Evolutionary conservation across 2,888 invertebrate species (phyloP), one percentile per base, ranked within the genome.

Genomic region (Tridacna gigas): DNA sequence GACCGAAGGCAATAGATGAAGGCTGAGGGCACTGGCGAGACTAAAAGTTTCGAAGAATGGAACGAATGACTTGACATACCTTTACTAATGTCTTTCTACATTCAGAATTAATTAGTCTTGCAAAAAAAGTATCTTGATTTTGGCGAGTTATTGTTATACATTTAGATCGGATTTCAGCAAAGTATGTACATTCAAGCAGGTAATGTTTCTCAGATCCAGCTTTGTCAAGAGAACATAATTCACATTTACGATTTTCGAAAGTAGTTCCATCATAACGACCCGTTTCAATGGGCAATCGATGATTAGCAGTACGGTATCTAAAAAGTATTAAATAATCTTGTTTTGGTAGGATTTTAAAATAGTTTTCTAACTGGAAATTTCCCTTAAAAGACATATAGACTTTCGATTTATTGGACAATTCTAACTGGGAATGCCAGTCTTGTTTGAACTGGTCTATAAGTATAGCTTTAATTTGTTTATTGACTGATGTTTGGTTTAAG

Each of bases 251-350:
- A 7, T 76, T n/a, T 11, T 47, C 15, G 18, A 22, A n/a, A 13
- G 37, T n/a, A n/a, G 48, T 66, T 25, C 45, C 25, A 13, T 47
- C 15, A 61, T 61, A 76, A 66, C 66, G 65, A 18, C 76, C 76
- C 5, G 66, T 66, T 66, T 76, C 76, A 13, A 76, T 51, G 12
- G 76, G 76, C 3, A 76, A 26, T 66, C 25, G 65, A n/a, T 66
- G 66, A 25, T 76, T 76, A n/a, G 76, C 20, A 7, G 76, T 76
- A 37, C 76, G 26, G 20, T 66, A 66, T 18, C 20, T 22, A 20
- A 65, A 26, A n/a, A 76, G 15, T 37, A 12, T 47, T 9, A 66
- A 7, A 22, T 15, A 20, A 22, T 61, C 11, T 20, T 45, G 12
- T 4, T 25, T 45, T 7, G 65, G 48, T 9, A 76, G 25, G 18